phyloP scores from a whole-genome alignment of 2,113 vertebrate genomes.

The Chaetodon trifascialis region DNA sequence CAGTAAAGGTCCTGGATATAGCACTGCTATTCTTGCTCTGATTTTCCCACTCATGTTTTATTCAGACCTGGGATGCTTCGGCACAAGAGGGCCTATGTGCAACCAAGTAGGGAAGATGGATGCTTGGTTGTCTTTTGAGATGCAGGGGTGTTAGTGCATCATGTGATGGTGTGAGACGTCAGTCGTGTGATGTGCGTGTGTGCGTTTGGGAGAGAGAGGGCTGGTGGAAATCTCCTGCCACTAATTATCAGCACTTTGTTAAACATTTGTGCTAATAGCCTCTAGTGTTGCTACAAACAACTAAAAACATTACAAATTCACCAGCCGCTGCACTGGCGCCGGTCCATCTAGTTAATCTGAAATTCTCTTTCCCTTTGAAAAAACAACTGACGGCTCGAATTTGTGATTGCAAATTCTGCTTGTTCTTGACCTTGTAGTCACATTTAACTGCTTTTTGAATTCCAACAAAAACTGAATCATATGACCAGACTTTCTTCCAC shows the following conservation, averaged over 20 bases:
- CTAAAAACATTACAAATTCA: slow-evolving; percentile 56
- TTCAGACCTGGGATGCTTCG: slow-evolving; percentile 67
- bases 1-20: slow-evolving; percentile 46
- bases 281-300: slow-evolving; percentile 39
- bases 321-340: slow-evolving; percentile 31
- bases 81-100: slow-evolving; percentile 55
- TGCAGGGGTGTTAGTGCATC: slow-evolving; percentile 25
- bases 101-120: slow-evolving; percentile 49
- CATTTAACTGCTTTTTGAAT: slow-evolving; percentile 34
- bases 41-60: slow-evolving; percentile 79
- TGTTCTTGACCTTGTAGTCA: slow-evolving; percentile 53
- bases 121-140: slow-evolving; percentile 25
- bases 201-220: not conserved
- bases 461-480: not conserved
- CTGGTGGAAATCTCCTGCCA: slow-evolving; percentile 43
- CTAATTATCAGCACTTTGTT: slow-evolving; percentile 61
- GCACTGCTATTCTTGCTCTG: slow-evolving; percentile 67
- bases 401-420: slow-evolving; percentile 22
- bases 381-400: slow-evolving; percentile 7
- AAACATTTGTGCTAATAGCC: slow-evolving; percentile 57
- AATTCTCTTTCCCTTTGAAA: slow-evolving; percentile 37
- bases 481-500: not conserved
- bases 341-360: slow-evolving; percentile 35
- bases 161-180: slow-evolving; percentile 22
- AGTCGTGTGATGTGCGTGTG: not conserved